phyloP scores from a whole-genome alignment of 2,113 vertebrate species.

The Azemiops feae region DNA sequence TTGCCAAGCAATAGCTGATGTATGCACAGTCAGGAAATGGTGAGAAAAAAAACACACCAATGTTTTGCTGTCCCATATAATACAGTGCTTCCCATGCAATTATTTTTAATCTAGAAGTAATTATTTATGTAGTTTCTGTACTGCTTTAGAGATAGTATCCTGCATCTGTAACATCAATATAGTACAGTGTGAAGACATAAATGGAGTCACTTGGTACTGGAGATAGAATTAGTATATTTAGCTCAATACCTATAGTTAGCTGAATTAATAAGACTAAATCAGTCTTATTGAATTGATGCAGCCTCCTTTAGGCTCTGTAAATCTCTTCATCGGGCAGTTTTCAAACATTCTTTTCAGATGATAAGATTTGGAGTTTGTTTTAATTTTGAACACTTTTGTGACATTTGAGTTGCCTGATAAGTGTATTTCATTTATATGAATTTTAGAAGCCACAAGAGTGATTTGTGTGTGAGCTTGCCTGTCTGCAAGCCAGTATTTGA shows the following conservation, averaged over 20 bases:
- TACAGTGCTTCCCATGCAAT: constrained; percentile 45
- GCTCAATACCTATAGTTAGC: background rate
- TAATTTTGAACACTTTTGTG: background rate
- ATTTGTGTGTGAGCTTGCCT: background rate
- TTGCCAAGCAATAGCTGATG: constrained; percentile 58
- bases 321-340: background rate
- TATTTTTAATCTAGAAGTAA: constrained; percentile 63
- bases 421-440: background rate
- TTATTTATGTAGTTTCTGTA: constrained; percentile 58
- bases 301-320: background rate
- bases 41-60: constrained; percentile 47
- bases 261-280: background rate
- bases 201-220: constrained; percentile 13
- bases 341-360: background rate
- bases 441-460: background rate
- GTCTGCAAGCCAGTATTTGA: background rate
- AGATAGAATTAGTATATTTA: constrained; percentile 25
- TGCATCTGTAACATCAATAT: constrained; percentile 31
- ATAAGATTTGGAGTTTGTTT: background rate
- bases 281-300: background rate
- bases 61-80: constrained; percentile 39
- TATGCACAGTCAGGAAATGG: constrained; percentile 57
- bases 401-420: background rate
- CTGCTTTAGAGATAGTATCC: constrained; percentile 41
- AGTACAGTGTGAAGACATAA: constrained; percentile 28